phyloP scores from a whole-genome alignment of 2,113 vertebrate genomes.

The Lophochroa leadbeateri region DNA sequence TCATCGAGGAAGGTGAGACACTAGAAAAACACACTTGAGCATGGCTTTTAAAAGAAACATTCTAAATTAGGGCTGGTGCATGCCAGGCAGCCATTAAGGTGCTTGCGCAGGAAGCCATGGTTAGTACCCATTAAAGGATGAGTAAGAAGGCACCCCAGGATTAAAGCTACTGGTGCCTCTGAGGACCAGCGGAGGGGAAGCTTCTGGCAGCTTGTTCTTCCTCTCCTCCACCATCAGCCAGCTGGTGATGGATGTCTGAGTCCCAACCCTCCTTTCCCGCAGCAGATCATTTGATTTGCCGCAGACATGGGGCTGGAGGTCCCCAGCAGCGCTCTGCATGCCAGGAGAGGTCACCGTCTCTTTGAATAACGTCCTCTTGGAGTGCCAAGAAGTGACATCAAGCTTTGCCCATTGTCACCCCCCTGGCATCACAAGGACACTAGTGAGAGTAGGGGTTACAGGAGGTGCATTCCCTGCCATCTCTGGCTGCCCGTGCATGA shows the following conservation, averaged over 20 bases:
- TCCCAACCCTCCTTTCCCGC: background rate
- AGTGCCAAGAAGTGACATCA: constrained; percentile 50
- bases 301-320: background rate
- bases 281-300: constrained; percentile 47
- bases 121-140: background rate
- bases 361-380: background rate
- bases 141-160: background rate
- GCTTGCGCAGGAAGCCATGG: background rate
- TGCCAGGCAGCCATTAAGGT: background rate
- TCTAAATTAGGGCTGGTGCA: constrained; percentile 11
- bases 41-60: background rate
- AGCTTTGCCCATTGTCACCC: constrained; percentile 32
- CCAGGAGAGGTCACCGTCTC: constrained; percentile 36
- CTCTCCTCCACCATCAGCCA: background rate
- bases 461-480: background rate
- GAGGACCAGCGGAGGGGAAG: background rate
- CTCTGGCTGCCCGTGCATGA: background rate
- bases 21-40: background rate
- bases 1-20: background rate
- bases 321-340: background rate
- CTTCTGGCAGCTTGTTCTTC: background rate
- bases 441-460: background rate
- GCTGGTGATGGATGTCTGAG: constrained; percentile 19
- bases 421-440: background rate
- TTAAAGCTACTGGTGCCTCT: background rate